Base-by-base conservation (phyloP, 2,888 invertebrate genomes). In the Scrobipalpa atriplicella region DNA sequence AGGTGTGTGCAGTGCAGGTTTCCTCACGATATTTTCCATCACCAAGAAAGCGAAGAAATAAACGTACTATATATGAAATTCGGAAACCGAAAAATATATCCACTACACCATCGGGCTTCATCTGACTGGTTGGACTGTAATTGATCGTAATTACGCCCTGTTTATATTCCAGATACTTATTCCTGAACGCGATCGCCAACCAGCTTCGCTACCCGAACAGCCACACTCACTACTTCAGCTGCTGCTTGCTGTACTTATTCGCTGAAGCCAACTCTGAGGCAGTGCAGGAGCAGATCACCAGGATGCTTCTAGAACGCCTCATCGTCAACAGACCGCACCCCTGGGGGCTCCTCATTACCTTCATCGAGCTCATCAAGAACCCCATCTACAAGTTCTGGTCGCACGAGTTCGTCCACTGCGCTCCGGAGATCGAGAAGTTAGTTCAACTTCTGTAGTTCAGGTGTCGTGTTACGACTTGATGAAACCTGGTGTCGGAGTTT, bases 181-280 rank as follows among this genome's bases (percentile, higher is more conserved):
- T 99, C 92, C 94, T 99, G 82, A 99, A 99, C 86, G 99, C 99
- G 1, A 98, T 99, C 74, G 99, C 99, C 62, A 99, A 99, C 91
- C 99, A 99, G 84, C 93, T 99, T 78, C 95, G 99, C 29, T 99
- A 99, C 90, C 99, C 99, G 11, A 99, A 99, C 91, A 99, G 98
- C 82, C 99, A 99, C 92, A 99, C 99, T 19, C 99, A 99, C 93
- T 99, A 99, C 93, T 99, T 99, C 94, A 99, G 99, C 81, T 99
- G 99, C 86, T 98, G 98, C 47, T 94, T 99, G 64, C 94, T 99
- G 71, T 99, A 99, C 87, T 93, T 99, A 76, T 99, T 99, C 90
- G 98, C 98, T 61, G 99, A 99, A 87, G 99, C 99, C 8, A 99
- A 99, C 83, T 96, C 98, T 0, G 98, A 99, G 88, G 98, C 98